These are phyloP conservation scores for Streptopelia turtur DNA, from an alignment of 2,797 vertebrate genomes.

Conservation along the genomic window DNA sequence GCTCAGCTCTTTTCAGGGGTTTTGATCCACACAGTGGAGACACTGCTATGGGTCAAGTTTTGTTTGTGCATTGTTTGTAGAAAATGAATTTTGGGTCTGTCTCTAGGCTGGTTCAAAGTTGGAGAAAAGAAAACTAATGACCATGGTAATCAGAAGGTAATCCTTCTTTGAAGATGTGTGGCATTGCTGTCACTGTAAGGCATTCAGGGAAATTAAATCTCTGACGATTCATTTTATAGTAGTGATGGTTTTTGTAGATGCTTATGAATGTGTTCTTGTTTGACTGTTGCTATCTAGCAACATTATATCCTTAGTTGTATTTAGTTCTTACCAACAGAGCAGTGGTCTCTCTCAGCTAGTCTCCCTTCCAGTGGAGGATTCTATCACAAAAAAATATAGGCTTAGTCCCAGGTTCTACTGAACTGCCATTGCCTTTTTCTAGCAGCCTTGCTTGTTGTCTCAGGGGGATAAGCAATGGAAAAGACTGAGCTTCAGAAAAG, in stretches of 20 bases:
- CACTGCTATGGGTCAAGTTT: background rate
- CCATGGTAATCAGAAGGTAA: background rate
- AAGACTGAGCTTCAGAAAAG: background rate
- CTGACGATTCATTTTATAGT: background rate
- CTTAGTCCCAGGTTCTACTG: background rate
- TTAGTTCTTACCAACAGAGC: background rate
- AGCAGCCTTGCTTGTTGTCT: background rate
- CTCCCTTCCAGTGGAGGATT: background rate
- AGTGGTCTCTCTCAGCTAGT: background rate
- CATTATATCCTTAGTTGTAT: background rate
- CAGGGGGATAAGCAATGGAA: background rate
- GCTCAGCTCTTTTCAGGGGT: background rate
- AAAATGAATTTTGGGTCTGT: background rate
- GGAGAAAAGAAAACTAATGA: background rate
- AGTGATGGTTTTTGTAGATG: background rate
- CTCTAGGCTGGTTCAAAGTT: background rate
- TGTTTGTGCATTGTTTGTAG: background rate
- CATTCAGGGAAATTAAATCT: background rate
- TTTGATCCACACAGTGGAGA: background rate
- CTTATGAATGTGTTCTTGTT: background rate
- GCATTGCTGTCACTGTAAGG: background rate
- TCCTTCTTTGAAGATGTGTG: background rate
- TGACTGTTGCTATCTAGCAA: background rate
- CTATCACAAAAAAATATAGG: background rate
- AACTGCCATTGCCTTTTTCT: background rate